Evolutionary conservation across 2,797 vertebrate species (phyloP).

Genomic region (Synaphobranchus kaupii): DNA sequence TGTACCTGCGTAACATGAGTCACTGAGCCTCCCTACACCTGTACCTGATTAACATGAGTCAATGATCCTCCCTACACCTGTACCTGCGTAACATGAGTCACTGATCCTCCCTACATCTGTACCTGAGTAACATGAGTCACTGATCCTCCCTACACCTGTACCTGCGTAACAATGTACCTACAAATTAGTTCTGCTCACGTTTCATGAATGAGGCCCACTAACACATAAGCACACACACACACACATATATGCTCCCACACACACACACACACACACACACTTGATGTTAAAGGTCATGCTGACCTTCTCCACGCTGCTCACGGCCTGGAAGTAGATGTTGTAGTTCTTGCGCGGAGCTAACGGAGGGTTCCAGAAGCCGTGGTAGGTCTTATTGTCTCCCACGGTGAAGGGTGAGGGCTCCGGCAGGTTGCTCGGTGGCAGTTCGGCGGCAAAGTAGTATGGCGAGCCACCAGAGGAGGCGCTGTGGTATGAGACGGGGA

Average conservation of each 20-base stretch:
- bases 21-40: too few species aligned
- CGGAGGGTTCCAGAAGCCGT: conserved; percentile 96
- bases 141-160: too few species aligned
- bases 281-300: background rate
- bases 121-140: too few species aligned
- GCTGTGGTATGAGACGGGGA: conserved; percentile 87
- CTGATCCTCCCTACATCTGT: too few species aligned
- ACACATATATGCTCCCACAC: background rate
- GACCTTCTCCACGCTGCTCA: conserved; percentile 97
- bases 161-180: too few species aligned
- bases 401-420: conserved; percentile 94
- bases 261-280: background rate
- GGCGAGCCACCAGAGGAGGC: conserved; percentile 82
- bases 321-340: conserved; percentile 98
- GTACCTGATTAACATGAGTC: too few species aligned
- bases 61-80: too few species aligned
- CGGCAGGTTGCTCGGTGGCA: conserved; percentile 87
- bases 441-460: conserved; percentile 94
- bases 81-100: too few species aligned
- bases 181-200: too few species aligned
- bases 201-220: too few species aligned
- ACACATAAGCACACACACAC: too few species aligned
- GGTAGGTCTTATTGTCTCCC: conserved; percentile 96
- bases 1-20: too few species aligned
- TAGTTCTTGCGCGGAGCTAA: conserved; percentile 95